Evolutionary conservation across 2,888 invertebrate species (phyloP).

Genomic region (Hydrotaea cyrtoneurina): DNA sequence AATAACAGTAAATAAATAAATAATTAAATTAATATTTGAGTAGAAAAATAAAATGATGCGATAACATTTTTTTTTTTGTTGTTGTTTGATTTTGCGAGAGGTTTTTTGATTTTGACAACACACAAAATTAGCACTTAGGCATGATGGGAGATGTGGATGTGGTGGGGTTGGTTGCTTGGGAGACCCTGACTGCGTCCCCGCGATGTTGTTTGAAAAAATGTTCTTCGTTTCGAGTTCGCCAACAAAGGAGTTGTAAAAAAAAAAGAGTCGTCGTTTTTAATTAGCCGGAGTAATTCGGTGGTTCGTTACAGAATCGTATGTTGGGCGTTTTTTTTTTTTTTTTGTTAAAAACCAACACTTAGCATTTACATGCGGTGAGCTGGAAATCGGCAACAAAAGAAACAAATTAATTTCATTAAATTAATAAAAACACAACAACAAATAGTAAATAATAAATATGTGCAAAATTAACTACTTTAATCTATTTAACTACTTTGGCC

Average conservation of each 20-base stretch:
- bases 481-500: not conserved
- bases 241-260: conserved; percentile 8
- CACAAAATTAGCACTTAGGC: conserved; percentile 59
- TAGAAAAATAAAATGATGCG: conserved; percentile 14
- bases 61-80: too few species aligned
- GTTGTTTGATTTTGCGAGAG: conserved; percentile 54
- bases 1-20: conserved; percentile 55
- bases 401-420: conserved; percentile 5
- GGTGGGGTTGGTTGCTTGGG: not conserved
- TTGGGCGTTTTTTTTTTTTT: not conserved
- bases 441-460: not conserved
- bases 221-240: conserved; percentile 66
- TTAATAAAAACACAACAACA: not conserved
- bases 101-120: conserved; percentile 27
- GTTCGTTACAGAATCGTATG: conserved; percentile 63
- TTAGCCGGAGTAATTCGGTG: conserved; percentile 60
- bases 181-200: not conserved
- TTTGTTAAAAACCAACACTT: not conserved
- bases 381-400: conserved; percentile 12
- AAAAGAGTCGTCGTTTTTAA: conserved; percentile 61
- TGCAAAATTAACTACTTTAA: not conserved
- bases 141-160: conserved; percentile 28
- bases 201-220: conserved; percentile 67
- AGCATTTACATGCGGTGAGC: conserved; percentile 31
- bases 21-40: conserved; percentile 60